Base-by-base conservation (phyloP, 2,888 invertebrate species). In the Azorinus chamasolen region DNA sequence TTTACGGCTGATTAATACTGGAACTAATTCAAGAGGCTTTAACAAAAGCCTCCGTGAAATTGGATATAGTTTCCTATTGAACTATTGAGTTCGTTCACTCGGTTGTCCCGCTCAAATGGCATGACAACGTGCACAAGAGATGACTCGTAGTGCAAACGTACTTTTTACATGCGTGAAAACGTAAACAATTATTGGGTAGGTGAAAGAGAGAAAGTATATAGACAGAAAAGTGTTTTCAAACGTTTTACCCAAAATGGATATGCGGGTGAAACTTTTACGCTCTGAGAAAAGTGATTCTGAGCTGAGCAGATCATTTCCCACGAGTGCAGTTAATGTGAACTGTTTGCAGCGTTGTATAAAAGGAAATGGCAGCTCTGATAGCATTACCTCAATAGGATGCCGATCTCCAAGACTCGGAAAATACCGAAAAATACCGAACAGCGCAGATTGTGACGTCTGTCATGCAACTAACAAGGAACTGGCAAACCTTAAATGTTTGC, bases 381-480 rank as follows among this genome's bases (percentile, higher is more conserved):
- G 77, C 46, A 22, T 76, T 22, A 22, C 66, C 1, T 76, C 76
- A 18, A 59, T 54, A 10, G 69, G 66, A 39, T 69, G 45, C 18
- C 24, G 75, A 18, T 79, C 79, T 16, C 79, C 70, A 22, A 69
- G 58, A 41, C 62, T 70, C 46, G 80, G 80, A 8, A 54, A 59
- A 27, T 80, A 80, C 59, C 72, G 58, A 54, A 64, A 70, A 61
- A 53, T 80, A 2, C 57, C 70, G 14, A 73, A 64, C 24, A 41
- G 50, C n/a, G 55, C 70, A 46, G 76, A 80, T 54, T 80, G 80
- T 63, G 80, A 80, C 32, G 73, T 73, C 4, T 80, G 80, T 68
- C 64, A 70, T 12, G 51, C 45, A 14, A 39, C 55, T 6, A 48
- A 48, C 0, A 76, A 73, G 39, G 74, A 76, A 12, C 58, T 73